Base-by-base conservation (phyloP, 2,888 invertebrate species). In the Agrochola lota region DNA sequence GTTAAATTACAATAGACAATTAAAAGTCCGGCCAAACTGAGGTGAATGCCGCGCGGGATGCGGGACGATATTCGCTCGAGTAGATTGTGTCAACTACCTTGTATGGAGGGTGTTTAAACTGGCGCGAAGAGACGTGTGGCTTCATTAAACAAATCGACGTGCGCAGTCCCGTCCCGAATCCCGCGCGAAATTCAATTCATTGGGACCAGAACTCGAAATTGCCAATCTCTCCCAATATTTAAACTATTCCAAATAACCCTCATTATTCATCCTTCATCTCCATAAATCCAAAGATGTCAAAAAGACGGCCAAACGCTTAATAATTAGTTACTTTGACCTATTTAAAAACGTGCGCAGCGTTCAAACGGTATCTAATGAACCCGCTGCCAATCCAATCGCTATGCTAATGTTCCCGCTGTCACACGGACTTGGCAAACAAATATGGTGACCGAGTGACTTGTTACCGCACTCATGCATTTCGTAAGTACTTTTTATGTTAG, bases 381-480 rank as follows among this genome's bases (percentile, higher is more conserved):
- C 43, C 52, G 35, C 43, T 30, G 59, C 62, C 62, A 63, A 78
- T 63, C 49, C 66, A 87, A 79, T 87, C 74, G 85, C 70, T 49
- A 86, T 86, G 87, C 74, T 74, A 86, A 78, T 86, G 59, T n/a
- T 7, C 1, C 15, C 59, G 68, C 73, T 55, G 40, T 73, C 72
- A 59, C 64, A 49, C 20, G 60, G 74, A 62, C 71, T 71, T 77
- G 66, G 69, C 30, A 78, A 77, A 69, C 74, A 76, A 85, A 84
- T 66, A 83, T 74, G 84, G 86, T 67, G 70, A 80, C 74, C 74
- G 71, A 85, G 85, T 71, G 77, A 82, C 87, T 88, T 87, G 85
- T 87, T 87, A 88, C 77, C 35, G 82, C 84, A 68, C 87, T 88
- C 87, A 74, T 88, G 85, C 85, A 87, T 85, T 88, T 85, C 87